Base-by-base conservation (phyloP, 2,888 invertebrate species). In the Volucella inflata region DNA sequence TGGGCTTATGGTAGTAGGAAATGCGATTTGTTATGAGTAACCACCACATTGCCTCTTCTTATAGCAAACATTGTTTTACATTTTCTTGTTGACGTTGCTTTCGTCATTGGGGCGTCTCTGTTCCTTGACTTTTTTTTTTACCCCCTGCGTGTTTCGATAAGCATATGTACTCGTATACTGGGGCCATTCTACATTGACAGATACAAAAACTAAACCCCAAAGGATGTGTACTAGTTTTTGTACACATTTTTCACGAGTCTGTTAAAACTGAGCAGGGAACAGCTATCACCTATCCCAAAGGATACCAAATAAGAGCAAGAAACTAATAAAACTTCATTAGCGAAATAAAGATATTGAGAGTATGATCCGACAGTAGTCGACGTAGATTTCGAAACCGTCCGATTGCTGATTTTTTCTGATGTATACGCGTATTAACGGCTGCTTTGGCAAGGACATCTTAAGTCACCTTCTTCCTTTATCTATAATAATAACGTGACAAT, bases 161-260 rank as follows among this genome's bases (percentile, higher is more conserved):
- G 74, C 75, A 80, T 84, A n/a, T n/a, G n/a, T n/a, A n/a, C n/a
- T n/a, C n/a, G n/a, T n/a, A 51, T 60, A 57, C 51, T 21, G 21
- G 38, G 38, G 74, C 74, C 67, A 21, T 57, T 72, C 74, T 68
- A 42, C 80, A 68, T 74, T 40, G 60, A 80, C 84, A 62, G 80
- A 80, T 80, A 80, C 48, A 82, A 70, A 79, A 65, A 70, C 68
- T 62, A 75, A 79, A 64, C 60, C 84, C 84, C 84, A 71, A 57
- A 80, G 80, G 84, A 84, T 80, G 75, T 84, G 84, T 80, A 75
- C 84, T 75, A 84, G 84, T 84, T 84, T 71, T 75, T 84, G 80
- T 71, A 67, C 80, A 80, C 84, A 84, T 71, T 79, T 84, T 80
- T 80, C 74, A 75, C 71, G 42, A 71, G 59, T 64, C 79, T 17